These are phyloP conservation scores for Choloepus didactylus DNA, from an alignment of 2,797 vertebrate species.

Conservation along the genomic window DNA sequence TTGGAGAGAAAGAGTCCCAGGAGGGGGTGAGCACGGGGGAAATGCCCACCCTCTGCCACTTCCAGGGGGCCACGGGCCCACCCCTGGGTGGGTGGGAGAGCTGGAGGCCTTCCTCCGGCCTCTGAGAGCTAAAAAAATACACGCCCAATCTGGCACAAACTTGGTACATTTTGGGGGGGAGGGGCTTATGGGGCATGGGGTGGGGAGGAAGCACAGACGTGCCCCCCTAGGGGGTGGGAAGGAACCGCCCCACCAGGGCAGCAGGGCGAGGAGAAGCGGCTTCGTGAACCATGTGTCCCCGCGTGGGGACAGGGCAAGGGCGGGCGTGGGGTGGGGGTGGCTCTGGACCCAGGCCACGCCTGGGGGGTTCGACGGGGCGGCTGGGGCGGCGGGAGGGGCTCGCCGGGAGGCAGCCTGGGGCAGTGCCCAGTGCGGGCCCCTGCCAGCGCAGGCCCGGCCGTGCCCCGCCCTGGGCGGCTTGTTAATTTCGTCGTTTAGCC, in stretches of 20 bases:
- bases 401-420: slow-evolving; percentile 76
- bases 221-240: neutral
- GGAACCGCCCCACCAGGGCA: neutral
- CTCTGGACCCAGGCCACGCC: neutral
- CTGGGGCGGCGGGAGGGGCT: slow-evolving; percentile 52
- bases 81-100: neutral
- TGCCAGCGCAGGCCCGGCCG: neutral
- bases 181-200: too few relatives aligned
- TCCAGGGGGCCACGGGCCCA: neutral
- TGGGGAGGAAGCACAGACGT: neutral
- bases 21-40: slow-evolving; percentile 6
- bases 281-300: rapidly evolving
- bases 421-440: slow-evolving; percentile 55
- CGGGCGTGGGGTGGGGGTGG: neutral
- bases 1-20: slow-evolving; percentile 75
- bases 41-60: neutral
- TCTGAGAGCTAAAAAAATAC: neutral
- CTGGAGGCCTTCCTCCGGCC: neutral
- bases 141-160: neutral
- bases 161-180: neutral
- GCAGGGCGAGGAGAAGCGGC: neutral
- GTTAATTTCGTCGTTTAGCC: slow-evolving; percentile 96
- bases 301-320: rapidly evolving
- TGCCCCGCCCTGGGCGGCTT: slow-evolving; percentile 91
- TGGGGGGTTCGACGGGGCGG: slow-evolving; percentile 10